Base-by-base conservation (phyloP, 2,113 vertebrate genomes). In the Microcebus ravelobensis region DNA sequence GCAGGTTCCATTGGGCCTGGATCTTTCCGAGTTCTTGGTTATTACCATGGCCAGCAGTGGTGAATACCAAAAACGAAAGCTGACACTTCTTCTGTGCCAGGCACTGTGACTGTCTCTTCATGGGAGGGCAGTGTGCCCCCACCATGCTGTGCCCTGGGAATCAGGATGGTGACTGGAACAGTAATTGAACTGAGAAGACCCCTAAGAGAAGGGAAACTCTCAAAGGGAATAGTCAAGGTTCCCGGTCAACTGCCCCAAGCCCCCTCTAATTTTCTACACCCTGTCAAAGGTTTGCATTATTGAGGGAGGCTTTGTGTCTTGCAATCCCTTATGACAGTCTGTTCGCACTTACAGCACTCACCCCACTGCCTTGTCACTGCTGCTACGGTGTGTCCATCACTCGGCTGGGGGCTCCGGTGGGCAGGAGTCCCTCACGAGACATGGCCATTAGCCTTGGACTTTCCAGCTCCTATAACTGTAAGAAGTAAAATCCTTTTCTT, bases 301-400 rank as follows among this genome's bases (percentile, higher is more conserved):
- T 48, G 18, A 20, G n/a, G 8, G 31, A 42, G 39, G 36, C 36
- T 13, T 18, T 10, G 63, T 18, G 5, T 42, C 85, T 67, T 65
- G 20, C 25, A 9, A 1, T 18, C 15, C 11, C 13, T n/a, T 31
- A 0, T 4, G 42, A 20, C 12, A 0, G 5, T 63, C 70, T 36
- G 36, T 29, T 8, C 6, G 0, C 18, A 2, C 45, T 42, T 61
- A 9, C 9, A 36, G 65, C 34, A 1, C 65, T 59, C 23, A 65
- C 13, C 77, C 34, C 7, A 6, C n/a, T 21, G 23, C 0, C 0
- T 10, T n/a, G 39, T 15, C 31, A 29, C 20, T 13, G 29, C 23
- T n/a, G 42, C 14, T 23, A 0, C 0, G 27, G 63, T 55, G 65
- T 52, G 73, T 27, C 67, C 67, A 52, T 63, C 12, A 36, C 39